These are phyloP conservation scores for Cylas formicarius DNA, from an alignment of 1,140 invertebrate species.

Conservation along the genomic window DNA sequence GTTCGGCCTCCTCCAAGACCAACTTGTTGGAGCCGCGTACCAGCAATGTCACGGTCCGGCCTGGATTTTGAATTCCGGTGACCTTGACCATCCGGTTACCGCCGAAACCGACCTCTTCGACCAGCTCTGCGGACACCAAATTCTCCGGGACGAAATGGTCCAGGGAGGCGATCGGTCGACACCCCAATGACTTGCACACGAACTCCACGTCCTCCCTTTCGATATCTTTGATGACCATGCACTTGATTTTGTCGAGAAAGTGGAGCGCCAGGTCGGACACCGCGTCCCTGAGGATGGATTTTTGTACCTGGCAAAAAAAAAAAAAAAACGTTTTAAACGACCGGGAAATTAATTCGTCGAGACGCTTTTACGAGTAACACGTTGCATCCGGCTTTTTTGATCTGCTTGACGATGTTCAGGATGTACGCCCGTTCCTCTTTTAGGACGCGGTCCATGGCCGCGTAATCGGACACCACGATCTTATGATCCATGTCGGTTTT, in stretches of 20 bases:
- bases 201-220: conserved; percentile 98
- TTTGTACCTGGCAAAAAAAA: conserved; percentile 61
- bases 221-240: conserved; percentile 97
- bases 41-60: conserved; percentile 87
- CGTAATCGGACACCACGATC: conserved; percentile 96
- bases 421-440: conserved; percentile 98
- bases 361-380: conserved; percentile 71
- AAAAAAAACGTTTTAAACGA: conserved; percentile 1
- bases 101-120: conserved; percentile 89
- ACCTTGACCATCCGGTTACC: conserved; percentile 91
- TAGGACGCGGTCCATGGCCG: conserved; percentile 98
- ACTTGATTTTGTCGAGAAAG: conserved; percentile 98
- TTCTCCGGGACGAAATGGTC: conserved; percentile 95
- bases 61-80: conserved; percentile 70
- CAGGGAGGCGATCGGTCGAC: conserved; percentile 93
- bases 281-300: conserved; percentile 97
- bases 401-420: conserved; percentile 97
- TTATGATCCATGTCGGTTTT: conserved; percentile 99
- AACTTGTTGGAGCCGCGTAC: conserved; percentile 96
- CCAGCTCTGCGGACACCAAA: conserved; percentile 85
- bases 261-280: conserved; percentile 95
- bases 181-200: conserved; percentile 90
- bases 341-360: neutral
- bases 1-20: conserved; percentile 88
- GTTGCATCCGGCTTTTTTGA: conserved; percentile 98